Evolutionary conservation across 37 sponge, comb jelly and placozoan genomes (phyloP).

Genomic region (Beroe ovata): DNA sequence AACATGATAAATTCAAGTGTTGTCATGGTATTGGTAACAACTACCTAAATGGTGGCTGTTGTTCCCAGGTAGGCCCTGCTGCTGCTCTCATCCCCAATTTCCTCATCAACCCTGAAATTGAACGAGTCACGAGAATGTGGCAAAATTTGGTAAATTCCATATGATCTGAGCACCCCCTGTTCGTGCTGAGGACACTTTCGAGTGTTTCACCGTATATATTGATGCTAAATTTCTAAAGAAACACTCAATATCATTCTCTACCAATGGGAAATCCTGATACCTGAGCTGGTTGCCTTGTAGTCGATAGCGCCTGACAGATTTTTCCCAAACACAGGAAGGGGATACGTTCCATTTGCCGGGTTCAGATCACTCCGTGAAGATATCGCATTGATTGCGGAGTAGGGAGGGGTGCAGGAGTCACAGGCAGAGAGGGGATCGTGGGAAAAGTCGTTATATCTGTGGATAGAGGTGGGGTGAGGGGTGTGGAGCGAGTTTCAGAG

Average conservation of each 20-base stretch:
- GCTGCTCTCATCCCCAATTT: slow-evolving; percentile 69
- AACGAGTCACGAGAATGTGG: too few relatives aligned
- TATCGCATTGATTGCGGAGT: slow-evolving; percentile 88
- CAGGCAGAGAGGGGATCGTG: slow-evolving; percentile 85
- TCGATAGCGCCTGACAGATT: slow-evolving; percentile 87
- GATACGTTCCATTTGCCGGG: slow-evolving; percentile 85
- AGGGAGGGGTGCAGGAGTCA: slow-evolving; percentile 86
- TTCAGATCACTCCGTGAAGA: slow-evolving; percentile 95
- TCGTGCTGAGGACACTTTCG: slow-evolving; percentile 16
- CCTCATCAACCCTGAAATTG: slow-evolving; percentile 68
- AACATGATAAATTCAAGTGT: neutral
- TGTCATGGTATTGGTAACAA: neutral
- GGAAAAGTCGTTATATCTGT: slow-evolving; percentile 90
- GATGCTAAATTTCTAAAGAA: neutral
- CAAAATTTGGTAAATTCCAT: too few relatives aligned
- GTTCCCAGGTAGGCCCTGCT: slow-evolving; percentile 87
- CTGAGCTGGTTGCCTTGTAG: slow-evolving; percentile 74
- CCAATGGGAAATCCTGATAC: too few relatives aligned
- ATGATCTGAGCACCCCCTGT: too few relatives aligned
- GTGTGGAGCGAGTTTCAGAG: too few relatives aligned
- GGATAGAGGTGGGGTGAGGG: too few relatives aligned
- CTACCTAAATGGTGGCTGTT: slow-evolving; percentile 89
- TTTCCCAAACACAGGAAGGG: slow-evolving; percentile 75
- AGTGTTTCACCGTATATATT: slow-evolving; percentile 69
- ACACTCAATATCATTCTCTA: too few relatives aligned